Evolutionary conservation across 2,113 vertebrate species (phyloP).

Genomic region (Copsychus sechellarum): DNA sequence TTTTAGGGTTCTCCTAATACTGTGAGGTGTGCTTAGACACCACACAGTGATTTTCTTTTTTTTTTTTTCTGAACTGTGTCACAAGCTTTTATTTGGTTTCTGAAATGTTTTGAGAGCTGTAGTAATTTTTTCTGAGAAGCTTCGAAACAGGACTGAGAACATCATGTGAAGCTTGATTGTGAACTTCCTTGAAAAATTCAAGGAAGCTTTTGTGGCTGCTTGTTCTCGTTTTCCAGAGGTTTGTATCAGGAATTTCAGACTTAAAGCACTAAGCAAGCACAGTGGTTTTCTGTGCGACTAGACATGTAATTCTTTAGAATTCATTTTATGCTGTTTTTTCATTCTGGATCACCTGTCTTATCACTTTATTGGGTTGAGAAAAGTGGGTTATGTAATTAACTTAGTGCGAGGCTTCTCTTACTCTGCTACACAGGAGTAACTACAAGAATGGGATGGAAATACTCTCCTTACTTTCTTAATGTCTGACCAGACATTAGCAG

Average conservation of each 20-base stretch:
- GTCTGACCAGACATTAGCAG: background rate
- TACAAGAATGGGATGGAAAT: background rate
- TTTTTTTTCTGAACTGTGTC: background rate
- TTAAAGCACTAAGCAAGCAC: background rate
- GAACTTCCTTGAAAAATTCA: background rate
- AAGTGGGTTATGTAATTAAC: background rate
- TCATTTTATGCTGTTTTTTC: background rate
- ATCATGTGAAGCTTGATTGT: background rate
- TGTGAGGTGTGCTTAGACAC: background rate
- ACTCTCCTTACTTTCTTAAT: background rate
- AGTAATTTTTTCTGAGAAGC: background rate
- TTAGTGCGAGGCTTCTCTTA: background rate
- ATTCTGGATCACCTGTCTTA: background rate
- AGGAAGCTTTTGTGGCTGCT: background rate
- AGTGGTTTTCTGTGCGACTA: background rate
- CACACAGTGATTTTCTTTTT: background rate
- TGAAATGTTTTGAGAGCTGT: background rate
- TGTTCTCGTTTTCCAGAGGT: background rate
- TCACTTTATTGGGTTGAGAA: background rate
- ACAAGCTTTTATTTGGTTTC: background rate
- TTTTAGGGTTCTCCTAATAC: background rate
- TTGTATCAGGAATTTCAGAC: background rate
- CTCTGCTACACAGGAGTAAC: background rate
- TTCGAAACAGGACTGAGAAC: background rate
- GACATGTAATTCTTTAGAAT: background rate